Evolutionary conservation across 2,888 invertebrate species (phyloP).

Genomic region (Flexamia atlantica): DNA sequence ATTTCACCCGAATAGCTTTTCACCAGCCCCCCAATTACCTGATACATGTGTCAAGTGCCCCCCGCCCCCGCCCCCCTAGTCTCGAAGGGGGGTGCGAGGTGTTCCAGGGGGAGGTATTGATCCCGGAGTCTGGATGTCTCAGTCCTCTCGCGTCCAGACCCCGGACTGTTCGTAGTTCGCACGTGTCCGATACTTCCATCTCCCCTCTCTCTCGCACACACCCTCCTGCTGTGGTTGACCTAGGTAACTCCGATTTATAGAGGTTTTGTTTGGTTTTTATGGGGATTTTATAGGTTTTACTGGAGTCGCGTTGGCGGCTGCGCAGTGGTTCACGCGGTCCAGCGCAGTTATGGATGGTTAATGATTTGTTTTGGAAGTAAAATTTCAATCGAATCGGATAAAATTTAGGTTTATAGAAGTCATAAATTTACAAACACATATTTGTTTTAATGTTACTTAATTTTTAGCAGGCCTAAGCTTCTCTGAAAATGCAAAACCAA

Average conservation of each 20-base stretch:
- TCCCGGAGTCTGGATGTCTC: conserved; percentile 4
- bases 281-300: neutral
- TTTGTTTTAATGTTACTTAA: too few relatives aligned
- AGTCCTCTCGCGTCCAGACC: conserved; percentile 24
- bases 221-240: neutral
- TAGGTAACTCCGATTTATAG: conserved; percentile 1
- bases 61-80: neutral
- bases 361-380: too few relatives aligned
- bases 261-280: neutral
- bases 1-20: neutral
- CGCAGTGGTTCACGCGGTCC: neutral
- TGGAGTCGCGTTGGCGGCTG: neutral
- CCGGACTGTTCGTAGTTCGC: conserved; percentile 1
- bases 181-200: neutral
- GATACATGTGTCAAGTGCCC: conserved; percentile 1
- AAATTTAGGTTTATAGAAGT: too few relatives aligned
- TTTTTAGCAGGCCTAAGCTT: too few relatives aligned
- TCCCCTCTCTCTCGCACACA: conserved; percentile 8
- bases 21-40: conserved; percentile 16
- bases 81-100: conserved; percentile 2
- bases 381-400: too few relatives aligned
- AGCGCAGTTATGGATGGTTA: too few relatives aligned
- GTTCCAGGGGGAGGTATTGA: conserved; percentile 41
- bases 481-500: too few relatives aligned
- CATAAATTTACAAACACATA: too few relatives aligned